These are phyloP conservation scores for Eurois occulta DNA, from an alignment of 2,888 invertebrate species.

Conservation along the genomic window DNA sequence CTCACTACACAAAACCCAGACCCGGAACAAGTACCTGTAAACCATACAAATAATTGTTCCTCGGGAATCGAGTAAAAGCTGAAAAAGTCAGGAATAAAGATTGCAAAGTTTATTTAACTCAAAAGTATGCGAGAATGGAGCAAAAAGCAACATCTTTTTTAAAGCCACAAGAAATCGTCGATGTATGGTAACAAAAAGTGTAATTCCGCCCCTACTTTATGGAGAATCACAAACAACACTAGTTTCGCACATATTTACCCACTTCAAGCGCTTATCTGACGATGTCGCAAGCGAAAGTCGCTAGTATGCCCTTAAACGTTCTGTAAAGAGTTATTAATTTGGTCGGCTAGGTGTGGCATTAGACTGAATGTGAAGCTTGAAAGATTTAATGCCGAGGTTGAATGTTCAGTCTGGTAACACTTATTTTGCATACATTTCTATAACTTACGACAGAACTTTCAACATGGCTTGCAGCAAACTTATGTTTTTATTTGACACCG, in stretches of 20 bases:
- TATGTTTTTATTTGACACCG: conserved; percentile 9
- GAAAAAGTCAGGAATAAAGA: not conserved
- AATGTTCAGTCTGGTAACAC: conserved; percentile 35
- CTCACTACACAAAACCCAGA: too few species aligned
- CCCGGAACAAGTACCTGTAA: too few species aligned
- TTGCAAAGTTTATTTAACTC: not conserved
- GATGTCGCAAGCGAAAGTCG: conserved; percentile 73
- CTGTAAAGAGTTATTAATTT: conserved; percentile 77
- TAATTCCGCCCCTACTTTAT: conserved; percentile 31
- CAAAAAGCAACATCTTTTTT: conserved; percentile 23
- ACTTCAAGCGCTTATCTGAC: conserved; percentile 55
- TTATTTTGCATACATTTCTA: conserved; percentile 54
- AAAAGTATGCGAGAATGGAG: not conserved
- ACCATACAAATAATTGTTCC: too few species aligned
- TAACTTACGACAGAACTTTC: not conserved
- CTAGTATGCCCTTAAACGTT: conserved; percentile 78
- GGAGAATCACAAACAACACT: conserved; percentile 16
- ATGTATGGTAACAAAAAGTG: conserved; percentile 12
- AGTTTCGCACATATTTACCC: conserved; percentile 49
- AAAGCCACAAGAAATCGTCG: not conserved
- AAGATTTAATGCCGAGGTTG: conserved; percentile 62
- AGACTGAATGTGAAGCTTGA: conserved; percentile 52
- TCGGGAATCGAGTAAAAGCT: too few species aligned
- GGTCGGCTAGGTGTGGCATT: conserved; percentile 71
- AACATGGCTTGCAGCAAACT: conserved; percentile 12